Evolutionary conservation across 1,140 invertebrate species (phyloP).

Genomic region (Trachelipus rathkii): DNA sequence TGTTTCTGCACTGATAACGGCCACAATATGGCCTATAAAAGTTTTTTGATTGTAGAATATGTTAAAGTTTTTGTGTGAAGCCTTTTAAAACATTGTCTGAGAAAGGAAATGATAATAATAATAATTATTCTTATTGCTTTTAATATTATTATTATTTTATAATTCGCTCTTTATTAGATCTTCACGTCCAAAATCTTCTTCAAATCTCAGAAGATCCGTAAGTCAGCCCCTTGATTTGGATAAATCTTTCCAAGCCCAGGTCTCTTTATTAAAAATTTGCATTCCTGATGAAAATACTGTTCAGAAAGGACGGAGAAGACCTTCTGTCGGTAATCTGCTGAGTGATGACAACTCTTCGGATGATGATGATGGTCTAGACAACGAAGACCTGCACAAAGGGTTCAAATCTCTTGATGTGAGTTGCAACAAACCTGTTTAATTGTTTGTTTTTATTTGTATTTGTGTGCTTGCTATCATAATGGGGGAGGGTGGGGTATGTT

Average conservation of each 20-base stretch:
- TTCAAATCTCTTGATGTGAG: background rate
- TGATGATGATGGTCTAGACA: conserved; percentile 52
- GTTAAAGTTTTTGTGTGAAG: too few relatives aligned
- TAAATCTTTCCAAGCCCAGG: conserved; percentile 39
- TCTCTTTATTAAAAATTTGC: background rate
- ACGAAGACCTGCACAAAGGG: conserved; percentile 32
- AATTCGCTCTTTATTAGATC: background rate
- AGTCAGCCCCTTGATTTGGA: conserved; percentile 69
- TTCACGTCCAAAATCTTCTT: conserved; percentile 53
- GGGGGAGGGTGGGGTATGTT: too few relatives aligned
- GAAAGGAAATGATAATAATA: too few relatives aligned
- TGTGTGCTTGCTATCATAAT: too few relatives aligned
- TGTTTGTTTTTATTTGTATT: too few relatives aligned
- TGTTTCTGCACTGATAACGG: too few relatives aligned
- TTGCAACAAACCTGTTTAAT: background rate
- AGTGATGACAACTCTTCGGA: conserved; percentile 61
- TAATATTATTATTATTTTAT: too few relatives aligned
- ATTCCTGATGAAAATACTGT: background rate
- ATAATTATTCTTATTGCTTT: too few relatives aligned
- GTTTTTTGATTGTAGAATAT: too few relatives aligned
- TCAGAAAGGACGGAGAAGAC: conserved; percentile 17
- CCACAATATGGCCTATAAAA: too few relatives aligned
- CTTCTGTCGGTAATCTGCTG: conserved; percentile 52
- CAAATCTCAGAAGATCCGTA: conserved; percentile 62
- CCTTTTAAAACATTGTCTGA: too few relatives aligned